Base-by-base conservation (phyloP, 2,888 invertebrate species). In the Acrocyrtus sp. region DNA sequence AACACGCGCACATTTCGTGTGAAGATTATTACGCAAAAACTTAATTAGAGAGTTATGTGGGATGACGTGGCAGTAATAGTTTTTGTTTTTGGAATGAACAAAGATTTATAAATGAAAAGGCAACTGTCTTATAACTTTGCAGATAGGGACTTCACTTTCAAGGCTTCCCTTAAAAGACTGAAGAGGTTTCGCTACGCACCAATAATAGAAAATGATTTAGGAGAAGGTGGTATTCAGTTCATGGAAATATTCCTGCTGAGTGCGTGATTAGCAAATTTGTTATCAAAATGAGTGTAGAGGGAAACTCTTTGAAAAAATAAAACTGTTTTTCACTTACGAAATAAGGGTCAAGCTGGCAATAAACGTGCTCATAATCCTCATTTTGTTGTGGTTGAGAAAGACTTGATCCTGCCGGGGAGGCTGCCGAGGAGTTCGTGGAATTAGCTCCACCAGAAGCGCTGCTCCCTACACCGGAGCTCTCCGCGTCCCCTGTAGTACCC, bases 281-380 rank as follows among this genome's bases (percentile, higher is more conserved):
- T 56, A n/a, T 39, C 24, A 26, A 58, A 56, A 53, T 26, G 29
- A 53, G 27, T 39, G 56, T 2, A 43, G 27, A 39, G 29, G 41
- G 26, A 58, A 43, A 43, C 17, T n/a, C n/a, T n/a, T n/a, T n/a
- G n/a, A 51, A 26, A 26, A 51, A 22, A 24, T 51, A 15, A 21
- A n/a, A 19, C 50, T 50, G 5, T 50, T 8, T 12, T 5, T 17
- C 4, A 79, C 80, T 80, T 76, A 80, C 80, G 65, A 79, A 80
- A 67, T 78, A 80, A 27, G 80, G 80, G 69, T 80, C 78, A 51
- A 80, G 75, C 53, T 80, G 80, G 54, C 79, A 79, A 45, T 80
- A 80, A 19, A 80, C 80, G 56, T 80, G 80, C 51, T 80, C 80
- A 61, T 80, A 80, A 48, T 80, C 80, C 67, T 79, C 80, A 61